A percentile compares a stretch with the other conserved stretches of the same genome.
Conservation (phyloP, 2,797 vertebrate genomes). For the Cyclopterus lumpus region DNA sequence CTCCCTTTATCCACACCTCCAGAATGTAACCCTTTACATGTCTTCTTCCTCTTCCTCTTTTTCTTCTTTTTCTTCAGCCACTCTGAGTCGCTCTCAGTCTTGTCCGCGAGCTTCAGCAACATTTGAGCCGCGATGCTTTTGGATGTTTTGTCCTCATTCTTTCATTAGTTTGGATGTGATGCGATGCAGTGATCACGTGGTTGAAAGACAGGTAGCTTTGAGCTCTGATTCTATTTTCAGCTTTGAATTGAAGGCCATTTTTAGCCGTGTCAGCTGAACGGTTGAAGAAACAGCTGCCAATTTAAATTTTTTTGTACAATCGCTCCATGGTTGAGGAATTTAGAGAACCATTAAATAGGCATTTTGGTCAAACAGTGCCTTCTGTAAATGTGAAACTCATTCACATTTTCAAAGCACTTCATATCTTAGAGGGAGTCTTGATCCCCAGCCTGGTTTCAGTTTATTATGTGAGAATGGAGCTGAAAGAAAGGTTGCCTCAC, state of each 20-base stretch:
- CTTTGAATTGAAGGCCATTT: slow-evolving; percentile 55
- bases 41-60: slow-evolving; percentile 16
- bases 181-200: slow-evolving; percentile 33
- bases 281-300: slow-evolving; percentile 42
- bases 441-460: slow-evolving; percentile 32
- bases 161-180: slow-evolving; percentile 53
- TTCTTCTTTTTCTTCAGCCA: slow-evolving; percentile 11
- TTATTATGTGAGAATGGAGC: slow-evolving; percentile 26
- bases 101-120: slow-evolving; percentile 28
- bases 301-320: slow-evolving; percentile 30
- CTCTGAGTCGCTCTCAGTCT: slow-evolving; percentile 32
- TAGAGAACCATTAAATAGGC: slow-evolving; percentile 37
- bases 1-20: slow-evolving; percentile 52
- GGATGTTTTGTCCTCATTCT: slow-evolving; percentile 72
- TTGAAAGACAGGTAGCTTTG: slow-evolving; percentile 58
- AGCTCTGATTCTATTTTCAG: slow-evolving; percentile 54
- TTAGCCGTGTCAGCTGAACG: slow-evolving; percentile 35
- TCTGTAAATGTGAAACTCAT: slow-evolving; percentile 45
- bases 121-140: slow-evolving; percentile 41
- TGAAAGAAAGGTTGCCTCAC: slow-evolving; percentile 13
- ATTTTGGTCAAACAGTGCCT: slow-evolving; percentile 41
- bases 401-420: slow-evolving; percentile 38
- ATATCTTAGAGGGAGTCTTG: slow-evolving; percentile 34
- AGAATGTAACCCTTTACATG: slow-evolving; percentile 23
- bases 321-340: slow-evolving; percentile 25